These are phyloP conservation scores for Smittia aterrima DNA, from an alignment of 2,888 invertebrate genomes.

Conservation along the genomic window DNA sequence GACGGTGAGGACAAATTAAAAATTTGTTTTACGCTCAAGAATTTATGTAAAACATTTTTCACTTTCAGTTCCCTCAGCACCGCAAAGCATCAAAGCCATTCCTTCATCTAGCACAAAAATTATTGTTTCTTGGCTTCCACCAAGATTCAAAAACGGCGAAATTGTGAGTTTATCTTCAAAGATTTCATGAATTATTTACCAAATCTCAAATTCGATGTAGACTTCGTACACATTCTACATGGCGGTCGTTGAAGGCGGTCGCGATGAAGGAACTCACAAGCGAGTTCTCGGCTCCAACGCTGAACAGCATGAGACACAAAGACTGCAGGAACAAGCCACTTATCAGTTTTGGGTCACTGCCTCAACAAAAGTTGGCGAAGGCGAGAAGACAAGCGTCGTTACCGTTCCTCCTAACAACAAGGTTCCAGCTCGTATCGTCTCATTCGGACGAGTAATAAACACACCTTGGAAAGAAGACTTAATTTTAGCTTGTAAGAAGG, in stretches of 20 bases:
- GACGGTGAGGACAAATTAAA: slow-evolving; percentile 63
- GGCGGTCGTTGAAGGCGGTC: slow-evolving; percentile 74
- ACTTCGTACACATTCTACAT: slow-evolving; percentile 78
- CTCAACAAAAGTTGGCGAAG: slow-evolving; percentile 80
- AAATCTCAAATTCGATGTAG: too few species aligned
- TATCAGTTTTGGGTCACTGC: slow-evolving; percentile 52
- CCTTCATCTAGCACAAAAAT: slow-evolving; percentile 82
- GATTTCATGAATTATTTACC: too few species aligned
- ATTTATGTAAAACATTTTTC: slow-evolving; percentile 12
- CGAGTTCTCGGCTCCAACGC: slow-evolving; percentile 68
- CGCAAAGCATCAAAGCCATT: slow-evolving; percentile 87
- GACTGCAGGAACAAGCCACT: slow-evolving; percentile 51
- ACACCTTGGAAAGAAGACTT: slow-evolving; percentile 88
- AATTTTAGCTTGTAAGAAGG: slow-evolving; percentile 77
- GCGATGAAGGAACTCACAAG: slow-evolving; percentile 76
- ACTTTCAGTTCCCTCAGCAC: slow-evolving; percentile 77
- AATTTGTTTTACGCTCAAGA: slow-evolving; percentile 42
- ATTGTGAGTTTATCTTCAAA: slow-evolving; percentile 58
- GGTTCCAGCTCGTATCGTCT: slow-evolving; percentile 85
- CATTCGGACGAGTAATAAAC: slow-evolving; percentile 75
- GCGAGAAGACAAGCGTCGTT: slow-evolving; percentile 74
- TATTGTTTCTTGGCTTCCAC: slow-evolving; percentile 86
- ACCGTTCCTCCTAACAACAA: slow-evolving; percentile 73
- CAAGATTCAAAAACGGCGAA: slow-evolving; percentile 78
- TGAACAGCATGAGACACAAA: slow-evolving; percentile 68